Percentiles rank a stretch among this genome's conserved stretches.
These are phyloP conservation scores for Spatulosminthurus flaviceps DNA, from an alignment of 2,888 invertebrate genomes.

Conservation along the genomic window DNA sequence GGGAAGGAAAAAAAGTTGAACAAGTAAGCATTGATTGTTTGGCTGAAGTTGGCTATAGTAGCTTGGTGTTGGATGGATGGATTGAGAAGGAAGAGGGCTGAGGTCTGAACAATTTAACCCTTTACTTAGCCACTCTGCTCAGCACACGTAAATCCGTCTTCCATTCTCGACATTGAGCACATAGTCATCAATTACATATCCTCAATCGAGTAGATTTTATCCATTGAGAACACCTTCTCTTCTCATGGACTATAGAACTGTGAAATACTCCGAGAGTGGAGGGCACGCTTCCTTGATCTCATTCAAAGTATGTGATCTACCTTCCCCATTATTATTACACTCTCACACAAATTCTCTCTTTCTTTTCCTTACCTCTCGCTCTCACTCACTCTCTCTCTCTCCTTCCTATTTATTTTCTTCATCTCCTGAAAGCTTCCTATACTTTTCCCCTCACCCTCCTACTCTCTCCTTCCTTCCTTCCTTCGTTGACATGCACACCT, in stretches of 20 bases:
- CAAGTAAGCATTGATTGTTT: constrained; percentile 10
- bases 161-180: constrained; percentile 26
- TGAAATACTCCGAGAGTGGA: neutral
- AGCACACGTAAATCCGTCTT: constrained; percentile 36
- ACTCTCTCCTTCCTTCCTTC: too few relatives aligned
- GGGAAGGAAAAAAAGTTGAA: neutral
- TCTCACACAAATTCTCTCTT: neutral
- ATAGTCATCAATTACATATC: constrained; percentile 45
- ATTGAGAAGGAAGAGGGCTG: neutral
- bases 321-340: neutral
- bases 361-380: neutral
- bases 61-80: too few relatives aligned
- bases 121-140: constrained; percentile 24
- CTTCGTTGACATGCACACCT: too few relatives aligned
- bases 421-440: neutral
- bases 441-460: too few relatives aligned
- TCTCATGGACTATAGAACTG: neutral
- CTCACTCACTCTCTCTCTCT: neutral
- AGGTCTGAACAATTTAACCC: constrained; percentile 28
- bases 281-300: constrained; percentile 6
- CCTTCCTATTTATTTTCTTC: constrained; percentile 1
- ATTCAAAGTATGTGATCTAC: constrained; percentile 22
- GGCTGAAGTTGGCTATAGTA: too few relatives aligned
- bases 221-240: constrained; percentile 28
- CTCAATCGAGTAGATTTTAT: constrained; percentile 40